Evolutionary conservation across 2,113 vertebrate genomes (phyloP).

Genomic region (Pan paniscus): DNA sequence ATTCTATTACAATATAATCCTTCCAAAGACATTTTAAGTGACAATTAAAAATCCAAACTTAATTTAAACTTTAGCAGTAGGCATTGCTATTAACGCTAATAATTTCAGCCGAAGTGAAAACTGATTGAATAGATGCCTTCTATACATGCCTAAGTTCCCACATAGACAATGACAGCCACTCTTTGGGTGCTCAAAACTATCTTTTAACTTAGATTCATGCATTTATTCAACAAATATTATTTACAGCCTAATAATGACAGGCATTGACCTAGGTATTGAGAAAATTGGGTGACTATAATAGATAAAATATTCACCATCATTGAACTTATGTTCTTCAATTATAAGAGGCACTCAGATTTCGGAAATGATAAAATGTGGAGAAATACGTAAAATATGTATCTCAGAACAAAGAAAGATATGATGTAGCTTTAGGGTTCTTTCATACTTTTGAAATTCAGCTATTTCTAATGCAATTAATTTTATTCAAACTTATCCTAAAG

Average conservation of each 20-base stretch:
- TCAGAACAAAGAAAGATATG: not conserved
- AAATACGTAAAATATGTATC: not conserved
- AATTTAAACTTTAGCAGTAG: not conserved
- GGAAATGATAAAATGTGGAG: not conserved
- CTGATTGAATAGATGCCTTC: not conserved
- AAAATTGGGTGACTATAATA: not conserved
- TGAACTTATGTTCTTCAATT: not conserved
- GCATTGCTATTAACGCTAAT: not conserved
- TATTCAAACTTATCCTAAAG: not conserved
- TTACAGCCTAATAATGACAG: not conserved
- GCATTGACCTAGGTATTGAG: not conserved
- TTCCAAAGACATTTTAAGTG: not conserved
- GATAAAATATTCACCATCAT: not conserved
- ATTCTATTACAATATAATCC: not conserved
- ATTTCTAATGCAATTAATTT: conserved; percentile 1
- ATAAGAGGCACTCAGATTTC: not conserved
- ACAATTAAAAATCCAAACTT: not conserved
- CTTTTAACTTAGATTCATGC: not conserved
- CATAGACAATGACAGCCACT: not conserved
- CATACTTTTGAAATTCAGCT: not conserved
- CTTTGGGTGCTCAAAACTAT: not conserved
- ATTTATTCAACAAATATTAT: not conserved
- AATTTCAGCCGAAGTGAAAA: not conserved
- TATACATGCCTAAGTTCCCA: not conserved
- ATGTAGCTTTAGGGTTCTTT: not conserved